Evolutionary conservation across 2,113 vertebrate species (phyloP).

Genomic region (Chaetops frenatus): DNA sequence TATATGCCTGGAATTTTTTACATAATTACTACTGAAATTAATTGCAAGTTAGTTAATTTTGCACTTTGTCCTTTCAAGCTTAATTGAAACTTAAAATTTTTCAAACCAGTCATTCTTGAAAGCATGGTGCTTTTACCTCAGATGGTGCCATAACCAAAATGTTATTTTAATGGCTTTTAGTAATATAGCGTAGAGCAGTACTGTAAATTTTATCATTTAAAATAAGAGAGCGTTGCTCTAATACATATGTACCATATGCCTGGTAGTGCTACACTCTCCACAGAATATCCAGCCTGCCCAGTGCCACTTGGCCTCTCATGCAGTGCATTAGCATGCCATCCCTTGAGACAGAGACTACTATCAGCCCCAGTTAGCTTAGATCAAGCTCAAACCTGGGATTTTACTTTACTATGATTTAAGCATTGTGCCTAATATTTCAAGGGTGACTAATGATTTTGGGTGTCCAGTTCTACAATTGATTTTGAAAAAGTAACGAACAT

Average conservation of each 20-base stretch:
- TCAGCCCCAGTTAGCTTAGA: neutral
- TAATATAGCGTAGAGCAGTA: neutral
- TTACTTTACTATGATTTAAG: neutral
- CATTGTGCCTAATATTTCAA: neutral
- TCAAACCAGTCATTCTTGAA: neutral
- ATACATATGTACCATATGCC: neutral
- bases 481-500: neutral
- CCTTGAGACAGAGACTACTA: neutral
- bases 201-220: neutral
- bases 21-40: conserved; percentile 78
- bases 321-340: neutral
- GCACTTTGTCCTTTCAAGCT: conserved; percentile 69
- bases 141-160: neutral
- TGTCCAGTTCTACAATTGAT: neutral
- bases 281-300: neutral
- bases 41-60: conserved; percentile 77
- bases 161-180: neutral
- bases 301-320: neutral
- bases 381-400: neutral
- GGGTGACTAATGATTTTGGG: neutral
- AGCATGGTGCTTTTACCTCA: conserved; percentile 11
- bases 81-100: conserved; percentile 70
- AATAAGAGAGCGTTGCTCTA: neutral
- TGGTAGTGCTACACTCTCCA: neutral
- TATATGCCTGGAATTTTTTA: conserved; percentile 69